phyloP scores from a whole-genome alignment of 2,113 vertebrate species.

The Mastomys coucha region DNA sequence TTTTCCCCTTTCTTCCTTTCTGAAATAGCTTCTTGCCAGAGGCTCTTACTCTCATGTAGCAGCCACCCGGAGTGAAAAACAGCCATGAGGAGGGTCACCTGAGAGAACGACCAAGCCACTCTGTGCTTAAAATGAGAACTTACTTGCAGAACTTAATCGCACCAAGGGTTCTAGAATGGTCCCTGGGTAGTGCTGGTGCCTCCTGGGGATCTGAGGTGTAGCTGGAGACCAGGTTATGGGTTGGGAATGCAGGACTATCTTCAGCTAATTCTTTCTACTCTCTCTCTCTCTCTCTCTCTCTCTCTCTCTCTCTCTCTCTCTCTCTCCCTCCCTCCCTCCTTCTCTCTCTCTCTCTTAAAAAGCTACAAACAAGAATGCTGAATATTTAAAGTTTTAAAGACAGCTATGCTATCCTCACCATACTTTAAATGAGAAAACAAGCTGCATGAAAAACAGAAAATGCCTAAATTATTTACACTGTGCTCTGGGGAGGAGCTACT shows the following conservation, averaged over 20 bases:
- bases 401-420: neutral
- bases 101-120: neutral
- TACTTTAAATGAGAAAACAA: conserved; percentile 6
- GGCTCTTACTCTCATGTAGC: neutral
- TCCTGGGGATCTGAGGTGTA: neutral
- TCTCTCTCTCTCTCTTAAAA: neutral
- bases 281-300: neutral
- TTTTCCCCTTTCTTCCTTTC: neutral
- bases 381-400: conserved; percentile 12
- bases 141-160: neutral
- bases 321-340: no score
- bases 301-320: neutral
- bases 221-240: neutral
- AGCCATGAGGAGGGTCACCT: neutral
- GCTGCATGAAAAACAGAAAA: neutral
- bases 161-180: neutral
- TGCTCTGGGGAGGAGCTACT: neutral
- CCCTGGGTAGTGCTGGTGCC: neutral
- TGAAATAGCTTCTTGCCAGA: neutral
- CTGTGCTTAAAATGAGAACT: neutral
- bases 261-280: neutral
- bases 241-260: neutral
- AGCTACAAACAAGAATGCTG: neutral
- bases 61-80: neutral
- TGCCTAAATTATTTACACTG: neutral